Evolutionary conservation across 2,888 invertebrate genomes (phyloP).

Genomic region (Drosophila histrio): DNA sequence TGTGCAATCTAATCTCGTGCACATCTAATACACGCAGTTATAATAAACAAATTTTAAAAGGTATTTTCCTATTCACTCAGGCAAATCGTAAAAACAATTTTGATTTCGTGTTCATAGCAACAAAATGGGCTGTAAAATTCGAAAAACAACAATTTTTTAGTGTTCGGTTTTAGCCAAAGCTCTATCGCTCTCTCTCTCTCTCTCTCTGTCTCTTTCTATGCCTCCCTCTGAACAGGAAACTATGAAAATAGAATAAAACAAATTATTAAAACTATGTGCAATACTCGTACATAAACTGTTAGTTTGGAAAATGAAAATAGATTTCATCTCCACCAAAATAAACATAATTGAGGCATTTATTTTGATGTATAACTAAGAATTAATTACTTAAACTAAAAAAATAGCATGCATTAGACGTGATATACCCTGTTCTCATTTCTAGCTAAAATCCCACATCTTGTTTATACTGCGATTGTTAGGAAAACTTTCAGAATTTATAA

Average conservation of each 20-base stretch:
- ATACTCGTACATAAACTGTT: conserved; percentile 17
- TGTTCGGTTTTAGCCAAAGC: background rate
- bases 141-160: background rate
- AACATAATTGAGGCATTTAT: conserved; percentile 63
- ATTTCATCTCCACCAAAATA: conserved; percentile 33
- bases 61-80: conserved; percentile 21
- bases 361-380: conserved; percentile 39
- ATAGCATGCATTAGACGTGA: background rate
- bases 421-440: conserved; percentile 11
- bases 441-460: background rate
- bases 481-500: conserved; percentile 5
- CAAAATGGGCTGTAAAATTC: conserved; percentile 46
- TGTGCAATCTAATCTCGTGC: conserved; percentile 28
- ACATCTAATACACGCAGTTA: conserved; percentile 10
- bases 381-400: conserved; percentile 1
- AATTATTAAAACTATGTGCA: conserved; percentile 9
- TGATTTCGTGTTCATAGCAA: conserved; percentile 39
- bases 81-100: conserved; percentile 28
- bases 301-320: conserved; percentile 17
- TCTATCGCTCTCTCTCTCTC: background rate
- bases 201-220: background rate
- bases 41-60: conserved; percentile 21
- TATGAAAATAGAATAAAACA: background rate
- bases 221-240: conserved; percentile 1
- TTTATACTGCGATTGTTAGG: background rate